Percentiles rank a stretch among this genome's conserved stretches.
Conservation (phyloP, 2,113 vertebrate genomes). For the Cyphomyrus discorhynchus region DNA sequence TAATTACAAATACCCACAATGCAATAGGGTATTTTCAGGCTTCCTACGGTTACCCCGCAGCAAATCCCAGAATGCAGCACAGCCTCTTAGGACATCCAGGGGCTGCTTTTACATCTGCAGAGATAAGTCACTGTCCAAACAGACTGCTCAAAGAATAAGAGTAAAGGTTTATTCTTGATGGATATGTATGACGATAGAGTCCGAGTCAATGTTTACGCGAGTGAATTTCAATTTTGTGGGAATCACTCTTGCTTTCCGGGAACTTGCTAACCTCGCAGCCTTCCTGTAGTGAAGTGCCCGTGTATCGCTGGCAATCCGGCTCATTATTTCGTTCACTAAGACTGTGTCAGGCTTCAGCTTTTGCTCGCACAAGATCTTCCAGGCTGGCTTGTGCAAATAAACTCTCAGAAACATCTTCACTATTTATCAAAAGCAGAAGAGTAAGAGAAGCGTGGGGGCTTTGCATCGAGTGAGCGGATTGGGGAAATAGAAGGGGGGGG, state of each 20-base stretch:
- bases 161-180: background rate
- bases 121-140: conserved; percentile 25
- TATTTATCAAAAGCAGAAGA: background rate
- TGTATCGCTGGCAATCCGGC: background rate
- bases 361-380: background rate
- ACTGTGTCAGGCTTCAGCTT: background rate
- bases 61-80: conserved; percentile 1
- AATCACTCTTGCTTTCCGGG: background rate
- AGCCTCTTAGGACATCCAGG: background rate
- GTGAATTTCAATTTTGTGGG: conserved; percentile 11
- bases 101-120: background rate
- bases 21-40: background rate
- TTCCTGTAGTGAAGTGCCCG: background rate
- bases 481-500: background rate
- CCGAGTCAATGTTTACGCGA: conserved; percentile 14
- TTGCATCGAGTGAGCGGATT: background rate
- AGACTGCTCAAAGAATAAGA: conserved; percentile 11
- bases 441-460: background rate
- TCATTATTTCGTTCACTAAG: background rate
- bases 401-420: background rate
- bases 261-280: background rate
- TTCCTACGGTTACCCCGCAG: background rate
- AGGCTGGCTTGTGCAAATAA: background rate
- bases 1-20: background rate
- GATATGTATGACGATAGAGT: background rate